Evolutionary conservation across 2,797 vertebrate species (phyloP).

Genomic region (Parambassis ranga): DNA sequence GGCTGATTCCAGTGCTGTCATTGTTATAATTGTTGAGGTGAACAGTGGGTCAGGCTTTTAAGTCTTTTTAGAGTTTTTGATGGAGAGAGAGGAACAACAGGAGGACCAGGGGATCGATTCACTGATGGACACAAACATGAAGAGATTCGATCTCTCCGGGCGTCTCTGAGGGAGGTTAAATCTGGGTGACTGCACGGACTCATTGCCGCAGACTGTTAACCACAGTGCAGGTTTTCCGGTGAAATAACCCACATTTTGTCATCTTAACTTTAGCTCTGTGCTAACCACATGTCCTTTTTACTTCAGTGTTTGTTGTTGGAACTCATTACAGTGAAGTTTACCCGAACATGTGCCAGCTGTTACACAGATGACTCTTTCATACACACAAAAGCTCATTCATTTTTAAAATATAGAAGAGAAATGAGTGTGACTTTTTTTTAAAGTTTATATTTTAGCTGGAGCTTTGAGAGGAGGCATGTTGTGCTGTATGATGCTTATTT

Average conservation of each 20-base stretch:
- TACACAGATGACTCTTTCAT: background rate
- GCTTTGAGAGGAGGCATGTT: no score
- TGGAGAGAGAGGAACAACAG: background rate
- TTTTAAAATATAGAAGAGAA: no score
- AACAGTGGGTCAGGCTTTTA: background rate
- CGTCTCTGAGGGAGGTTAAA: conserved; percentile 6
- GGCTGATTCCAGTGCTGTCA: background rate
- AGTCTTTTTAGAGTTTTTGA: background rate
- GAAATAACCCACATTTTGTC: background rate
- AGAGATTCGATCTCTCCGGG: background rate
- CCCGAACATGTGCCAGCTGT: background rate
- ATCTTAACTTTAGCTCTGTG: background rate
- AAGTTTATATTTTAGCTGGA: no score
- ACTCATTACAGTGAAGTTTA: background rate
- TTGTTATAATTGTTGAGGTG: conserved; percentile 1
- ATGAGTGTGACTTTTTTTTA: no score
- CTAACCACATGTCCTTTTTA: background rate
- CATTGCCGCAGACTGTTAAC: background rate
- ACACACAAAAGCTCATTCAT: background rate
- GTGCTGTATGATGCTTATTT: no score
- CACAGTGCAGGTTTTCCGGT: background rate
- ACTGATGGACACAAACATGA: background rate
- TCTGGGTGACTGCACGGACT: background rate
- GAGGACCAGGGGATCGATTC: background rate
- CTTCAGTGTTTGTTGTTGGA: background rate